These are phyloP conservation scores for Danio rerio DNA, from an alignment of 2,113 vertebrate species.

Conservation along the genomic window DNA sequence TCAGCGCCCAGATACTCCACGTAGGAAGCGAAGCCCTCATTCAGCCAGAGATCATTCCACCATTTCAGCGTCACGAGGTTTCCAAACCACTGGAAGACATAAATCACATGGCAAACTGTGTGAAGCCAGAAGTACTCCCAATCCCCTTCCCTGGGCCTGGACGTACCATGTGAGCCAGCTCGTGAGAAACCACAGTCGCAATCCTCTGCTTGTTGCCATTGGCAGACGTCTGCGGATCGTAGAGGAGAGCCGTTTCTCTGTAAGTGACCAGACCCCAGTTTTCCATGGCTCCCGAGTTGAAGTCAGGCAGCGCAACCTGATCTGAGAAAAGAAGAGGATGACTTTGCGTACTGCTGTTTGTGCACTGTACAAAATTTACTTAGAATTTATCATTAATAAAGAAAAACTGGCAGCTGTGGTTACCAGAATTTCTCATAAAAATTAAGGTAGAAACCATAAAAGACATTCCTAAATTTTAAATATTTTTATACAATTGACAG, in stretches of 20 bases:
- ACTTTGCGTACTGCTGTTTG: not conserved
- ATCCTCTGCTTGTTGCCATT: slow-evolving; percentile 88
- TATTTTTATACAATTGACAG: no score
- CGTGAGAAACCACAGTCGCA: slow-evolving; percentile 83
- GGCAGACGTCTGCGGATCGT: slow-evolving; percentile 74
- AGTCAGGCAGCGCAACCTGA: slow-evolving; percentile 91
- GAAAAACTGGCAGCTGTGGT: no score
- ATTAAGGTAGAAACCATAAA: no score
- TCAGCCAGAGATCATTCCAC: slow-evolving; percentile 97
- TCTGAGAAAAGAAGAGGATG: slow-evolving; percentile 72
- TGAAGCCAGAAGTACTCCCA: not conserved
- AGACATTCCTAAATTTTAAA: no score
- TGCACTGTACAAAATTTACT: no score
- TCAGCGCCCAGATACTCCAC: slow-evolving; percentile 89
- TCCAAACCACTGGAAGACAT: slow-evolving; percentile 89
- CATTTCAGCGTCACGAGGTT: slow-evolving; percentile 91
- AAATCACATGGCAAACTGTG: slow-evolving; percentile 20
- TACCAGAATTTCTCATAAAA: no score
- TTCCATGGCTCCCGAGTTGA: slow-evolving; percentile 93
- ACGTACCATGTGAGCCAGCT: slow-evolving; percentile 92
- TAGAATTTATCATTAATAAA: no score
- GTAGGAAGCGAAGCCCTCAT: slow-evolving; percentile 93
- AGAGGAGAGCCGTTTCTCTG: slow-evolving; percentile 88
- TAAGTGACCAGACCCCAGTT: slow-evolving; percentile 98
- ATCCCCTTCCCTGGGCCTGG: not conserved